Conservation (phyloP, 2,888 invertebrate genomes). For the Lapara coniferarum region DNA sequence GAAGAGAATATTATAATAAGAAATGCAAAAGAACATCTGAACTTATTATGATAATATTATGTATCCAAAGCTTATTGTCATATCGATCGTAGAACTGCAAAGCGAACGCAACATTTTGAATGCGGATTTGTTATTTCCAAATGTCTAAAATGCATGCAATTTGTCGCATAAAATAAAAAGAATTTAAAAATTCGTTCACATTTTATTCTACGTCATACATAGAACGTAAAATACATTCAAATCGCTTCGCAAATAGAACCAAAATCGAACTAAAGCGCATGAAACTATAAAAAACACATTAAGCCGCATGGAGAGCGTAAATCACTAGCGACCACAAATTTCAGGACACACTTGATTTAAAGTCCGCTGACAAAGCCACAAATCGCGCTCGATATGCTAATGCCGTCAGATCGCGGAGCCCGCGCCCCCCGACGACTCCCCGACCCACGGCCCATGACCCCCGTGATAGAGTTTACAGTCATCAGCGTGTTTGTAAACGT, state of each 20-base stretch:
- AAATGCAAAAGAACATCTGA: too few relatives aligned
- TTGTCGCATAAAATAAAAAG: neutral
- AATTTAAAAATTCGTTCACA: neutral
- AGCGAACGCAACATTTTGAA: too few relatives aligned
- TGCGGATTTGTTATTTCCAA: too few relatives aligned
- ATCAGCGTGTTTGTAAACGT: neutral
- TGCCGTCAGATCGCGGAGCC: neutral
- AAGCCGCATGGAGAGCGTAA: constrained; percentile 23
- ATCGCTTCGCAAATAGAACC: constrained; percentile 1
- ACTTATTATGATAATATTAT: too few relatives aligned
- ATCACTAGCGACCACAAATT: constrained; percentile 23
- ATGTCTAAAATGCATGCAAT: too few relatives aligned
- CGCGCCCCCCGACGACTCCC: neutral
- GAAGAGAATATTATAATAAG: too few relatives aligned
- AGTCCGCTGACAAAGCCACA: constrained; percentile 23
- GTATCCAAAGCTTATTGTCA: too few relatives aligned
- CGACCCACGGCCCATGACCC: neutral
- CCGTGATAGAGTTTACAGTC: neutral
- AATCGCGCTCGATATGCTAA: constrained; percentile 25
- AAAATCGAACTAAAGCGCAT: neutral
- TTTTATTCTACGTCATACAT: neutral
- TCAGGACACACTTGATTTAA: constrained; percentile 26
- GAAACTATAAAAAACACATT: constrained; percentile 8
- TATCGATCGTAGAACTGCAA: too few relatives aligned
- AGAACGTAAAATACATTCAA: neutral